Base-by-base conservation (phyloP, 2,888 invertebrate genomes). In the Leptinotarsa haldemani region DNA sequence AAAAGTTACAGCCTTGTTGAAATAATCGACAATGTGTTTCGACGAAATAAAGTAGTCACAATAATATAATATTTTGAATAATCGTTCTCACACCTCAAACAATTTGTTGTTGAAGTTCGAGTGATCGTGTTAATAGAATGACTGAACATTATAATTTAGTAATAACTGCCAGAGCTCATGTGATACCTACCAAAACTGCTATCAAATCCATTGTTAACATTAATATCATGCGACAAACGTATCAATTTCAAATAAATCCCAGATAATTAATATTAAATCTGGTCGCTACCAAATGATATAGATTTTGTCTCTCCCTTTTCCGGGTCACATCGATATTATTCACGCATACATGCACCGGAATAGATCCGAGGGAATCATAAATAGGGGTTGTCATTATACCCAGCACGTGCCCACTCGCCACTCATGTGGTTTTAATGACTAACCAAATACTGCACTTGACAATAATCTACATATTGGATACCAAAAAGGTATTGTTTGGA, bases 381-480 rank as follows among this genome's bases (percentile, higher is more conserved):
- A 79, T 77, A 77, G 78, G 80, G 79, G 76, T 72, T 71, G 74
- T 78, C 80, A 80, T 83, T 82, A 81, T 79, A 79, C 78, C 40
- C 80, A 77, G 78, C 83, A 83, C 82, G 82, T 81, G 83, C 70
- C 78, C 79, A 75, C 79, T 78, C 77, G 73, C 74, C 79, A 75
- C 78, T 82, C 79, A 83, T 82, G 82, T 76, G 83, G 83, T 82
- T 82, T 82, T 82, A 83, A 83, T 83, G 83, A 83, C 83, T 80
- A 80, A 83, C 83, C 83, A 84, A 84, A 84, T 83, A 82, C 80
- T 82, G 83, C 82, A 81, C 82, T 84, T 81, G 83, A 83, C 82
- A 81, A 82, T 79, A 69, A 75, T 71, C 70, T 72, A 75, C 73
- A 61, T 70, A 61, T n/a, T 66, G 48, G 46, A 18, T 65, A 53